Base-by-base conservation (phyloP, 2,113 vertebrate species). In the Aegithalos caudatus region DNA sequence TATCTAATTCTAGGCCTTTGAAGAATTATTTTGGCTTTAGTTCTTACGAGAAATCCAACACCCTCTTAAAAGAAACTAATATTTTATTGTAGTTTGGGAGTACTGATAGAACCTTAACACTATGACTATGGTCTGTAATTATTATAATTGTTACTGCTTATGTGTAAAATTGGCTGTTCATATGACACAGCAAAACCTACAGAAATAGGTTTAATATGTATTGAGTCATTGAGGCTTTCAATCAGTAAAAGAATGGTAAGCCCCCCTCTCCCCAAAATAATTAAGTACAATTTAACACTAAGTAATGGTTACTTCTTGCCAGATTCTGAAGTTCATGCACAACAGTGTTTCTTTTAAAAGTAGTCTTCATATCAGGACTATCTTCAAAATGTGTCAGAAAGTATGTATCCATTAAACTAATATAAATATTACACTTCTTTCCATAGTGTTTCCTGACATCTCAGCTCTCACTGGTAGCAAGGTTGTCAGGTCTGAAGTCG, bases 181-280 rank as follows among this genome's bases (percentile, higher is more conserved):
- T 65, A 38, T 61, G 28, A 69, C 20, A 78, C 10, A 79, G n/a
- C 7, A 88, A 71, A 84, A 67, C 54, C 53, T 79, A 79, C 38
- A 92, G 47, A 84, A 90, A 65, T 65, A 80, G 31, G 12, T 86
- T 11, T 50, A 66, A 81, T 57, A 56, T 12, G 3, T 28, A 50
- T 33, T 35, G 16, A 79, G 14, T 37, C 12, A 10, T 29, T 37
- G 50, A 48, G 12, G 24, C 14, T 40, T 56, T 73, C 22, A 5
- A 84, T 24, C 25, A 81, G 23, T 38, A 62, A 21, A 12, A 88
- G 65, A 65, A 80, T 7, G 14, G 3, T 19, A 45, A 78, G 18
- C 5, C 7, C 6, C 6, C 9, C 12, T 42, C 2, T 5, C 4
- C 4, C 2, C 9, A 37, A 57, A 80, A 66, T 2, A n/a, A 5